Evolutionary conservation across 1,140 invertebrate species (phyloP), one percentile per base, ranked within the genome.

Genomic region (Dreissena rostriformis): DNA sequence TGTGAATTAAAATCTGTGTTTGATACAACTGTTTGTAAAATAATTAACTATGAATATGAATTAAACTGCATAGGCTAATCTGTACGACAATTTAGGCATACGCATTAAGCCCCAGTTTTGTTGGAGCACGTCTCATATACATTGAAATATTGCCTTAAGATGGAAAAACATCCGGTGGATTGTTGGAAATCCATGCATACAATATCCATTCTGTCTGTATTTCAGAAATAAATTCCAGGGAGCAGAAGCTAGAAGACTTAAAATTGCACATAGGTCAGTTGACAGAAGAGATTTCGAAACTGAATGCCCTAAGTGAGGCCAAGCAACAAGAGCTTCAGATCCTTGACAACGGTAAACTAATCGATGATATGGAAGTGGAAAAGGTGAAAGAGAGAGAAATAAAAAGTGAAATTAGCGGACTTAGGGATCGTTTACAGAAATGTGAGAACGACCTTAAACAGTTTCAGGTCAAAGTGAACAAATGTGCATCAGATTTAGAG

Each of bases 321-420:
- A 97, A 98, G 93, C 96, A 97, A 90, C 97, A 98, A 93, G 96
- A 98, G 94, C 96, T 98, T 85, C 96, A 96, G 0, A 92, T 97
- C 63, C 94, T 98, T 53, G 94, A 98, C 97, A 91, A 97, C 97
- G 94, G 97, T 97, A 87, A 73, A 82, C 24, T 81, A 61, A 84
- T 91, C 22, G 89, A 92, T 61, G 88, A 90, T 71, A 85, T 92
- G n/a, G 83, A 88, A 52, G 78, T 87, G 22, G 92, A 92, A 70
- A 83, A 79, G 66, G 74, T 90, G 26, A 89, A 90, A 52, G 89
- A 92, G 24, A 90, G 92, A 75, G 88, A 91, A 67, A 94, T 94
- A 73, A 95, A 96, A 94, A 95, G 96, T 85, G 94, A 97, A 86
- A 96, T 97, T 89, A 94, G 96, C 51, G 95, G 96, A 87, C 95